Percentiles rank a stretch among this genome's conserved stretches.
phyloP scores from a whole-genome alignment of 2,113 vertebrate genomes.

The Siphamia tubifer region DNA sequence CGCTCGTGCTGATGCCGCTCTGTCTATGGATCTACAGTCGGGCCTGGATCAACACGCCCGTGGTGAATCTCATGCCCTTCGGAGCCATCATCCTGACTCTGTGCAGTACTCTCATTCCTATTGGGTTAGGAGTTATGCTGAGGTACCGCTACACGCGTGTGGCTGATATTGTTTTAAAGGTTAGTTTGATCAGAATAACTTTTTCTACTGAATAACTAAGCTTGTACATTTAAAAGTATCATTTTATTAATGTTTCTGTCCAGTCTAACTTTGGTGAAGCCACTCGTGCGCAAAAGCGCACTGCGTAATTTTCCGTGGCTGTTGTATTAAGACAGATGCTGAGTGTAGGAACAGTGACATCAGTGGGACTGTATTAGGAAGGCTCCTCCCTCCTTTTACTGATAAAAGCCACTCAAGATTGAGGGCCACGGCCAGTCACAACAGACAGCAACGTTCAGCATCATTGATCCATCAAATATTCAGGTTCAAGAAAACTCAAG shows the following conservation, averaged over 20 bases:
- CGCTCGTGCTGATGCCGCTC: constrained; percentile 92
- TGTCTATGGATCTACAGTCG: constrained; percentile 97
- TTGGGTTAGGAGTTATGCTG: constrained; percentile 88
- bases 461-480: constrained; percentile 7
- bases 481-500: background rate
- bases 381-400: constrained; percentile 54
- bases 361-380: constrained; percentile 40
- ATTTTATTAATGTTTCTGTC: background rate
- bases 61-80: constrained; percentile 90
- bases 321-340: background rate
- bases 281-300: constrained; percentile 47
- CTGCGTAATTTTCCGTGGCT: constrained; percentile 46
- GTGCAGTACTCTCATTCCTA: constrained; percentile 94
- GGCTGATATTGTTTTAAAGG: constrained; percentile 93
- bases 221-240: background rate
- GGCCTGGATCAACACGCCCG: constrained; percentile 93
- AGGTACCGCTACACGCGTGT: constrained; percentile 84
- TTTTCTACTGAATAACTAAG: background rate
- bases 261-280: background rate
- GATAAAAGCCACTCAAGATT: constrained; percentile 32
- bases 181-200: constrained; percentile 50
- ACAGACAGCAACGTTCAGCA: background rate
- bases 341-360: constrained; percentile 43
- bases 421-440: background rate
- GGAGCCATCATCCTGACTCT: constrained; percentile 93